Base-by-base conservation (phyloP, 1,140 invertebrate genomes). In the Heliconius melpomene region DNA sequence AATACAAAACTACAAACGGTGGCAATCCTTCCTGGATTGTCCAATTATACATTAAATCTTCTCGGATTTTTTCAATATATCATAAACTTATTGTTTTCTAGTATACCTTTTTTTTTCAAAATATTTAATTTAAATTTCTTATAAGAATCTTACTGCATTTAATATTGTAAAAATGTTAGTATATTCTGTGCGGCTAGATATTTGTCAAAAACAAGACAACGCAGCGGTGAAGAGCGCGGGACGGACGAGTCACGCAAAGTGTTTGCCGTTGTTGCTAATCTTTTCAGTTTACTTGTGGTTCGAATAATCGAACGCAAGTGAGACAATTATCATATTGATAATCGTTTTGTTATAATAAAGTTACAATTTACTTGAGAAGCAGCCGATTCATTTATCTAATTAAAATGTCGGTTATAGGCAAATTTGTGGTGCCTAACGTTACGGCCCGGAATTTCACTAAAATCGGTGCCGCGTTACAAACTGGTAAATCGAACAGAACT, bases 391-490 rank as follows among this genome's bases (percentile, higher is more conserved):
- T 46, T 72, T 40, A 32, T 50, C 38, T 71, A 57, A 36, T 11
- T 79, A 74, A 87, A 82, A 94, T 94, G 93, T 93, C 92, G 77
- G 90, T 88, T 50, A 89, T 94, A 77, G 87, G 91, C 75, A 93
- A 93, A 89, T 81, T 91, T 74, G 78, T 87, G 78, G 82, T 91
- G 40, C 92, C 93, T 73, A 87, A 87, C 77, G 85, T 91, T 72
- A 84, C 89, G 11, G 85, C 82, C 23, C 83, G 84, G 74, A 89
- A 89, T 88, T 86, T 92, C 70, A 79, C 86, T 36, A 88, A 87
- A 86, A 80, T 93, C 77, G 83, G 87, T 82, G 87, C 88, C 72
- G 88, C 89, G 32, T 84, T 93, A 75, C 86, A 85, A 76, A 83
- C 78, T 83, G 85, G 82, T n/a, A 91, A 90, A 81, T 86, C 85